Percentiles rank a stretch among this genome's conserved stretches.
Evolutionary conservation across 2,888 invertebrate species (phyloP).

Genomic region (Ectemnius lituratus): DNA sequence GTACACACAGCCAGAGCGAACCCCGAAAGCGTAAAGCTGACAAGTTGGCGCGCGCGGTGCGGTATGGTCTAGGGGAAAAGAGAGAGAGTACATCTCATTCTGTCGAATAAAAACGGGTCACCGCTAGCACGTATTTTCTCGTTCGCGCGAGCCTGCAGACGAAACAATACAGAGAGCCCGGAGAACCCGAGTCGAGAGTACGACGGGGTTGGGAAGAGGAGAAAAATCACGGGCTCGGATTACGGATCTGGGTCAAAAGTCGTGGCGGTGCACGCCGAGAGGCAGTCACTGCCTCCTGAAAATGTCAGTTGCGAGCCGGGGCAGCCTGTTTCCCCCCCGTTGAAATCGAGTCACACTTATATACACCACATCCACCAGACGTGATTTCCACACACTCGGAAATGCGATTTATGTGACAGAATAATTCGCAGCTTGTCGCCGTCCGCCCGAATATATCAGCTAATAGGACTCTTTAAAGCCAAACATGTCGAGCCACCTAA

Average conservation of each 20-base stretch:
- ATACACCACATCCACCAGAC: conserved; percentile 8
- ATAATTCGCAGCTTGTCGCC: too few species aligned
- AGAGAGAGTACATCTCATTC: neutral
- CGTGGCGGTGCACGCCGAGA: neutral
- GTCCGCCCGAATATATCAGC: too few species aligned
- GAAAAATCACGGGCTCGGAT: conserved; percentile 9
- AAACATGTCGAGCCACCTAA: too few species aligned
- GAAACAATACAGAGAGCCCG: neutral
- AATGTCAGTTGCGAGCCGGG: neutral
- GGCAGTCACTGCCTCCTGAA: conserved; percentile 2
- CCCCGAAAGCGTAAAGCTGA: too few species aligned
- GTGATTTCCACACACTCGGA: neutral
- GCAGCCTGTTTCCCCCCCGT: neutral
- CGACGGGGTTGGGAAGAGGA: neutral
- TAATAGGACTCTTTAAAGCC: too few species aligned
- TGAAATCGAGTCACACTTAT: conserved; percentile 6
- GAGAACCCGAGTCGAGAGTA: too few species aligned
- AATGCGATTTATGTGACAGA: too few species aligned
- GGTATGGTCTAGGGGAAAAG: neutral
- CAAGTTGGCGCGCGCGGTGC: too few species aligned
- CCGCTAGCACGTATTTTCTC: too few species aligned
- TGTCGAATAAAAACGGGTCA: conserved; percentile 3
- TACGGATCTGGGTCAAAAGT: conserved; percentile 15
- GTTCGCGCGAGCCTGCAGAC: neutral
- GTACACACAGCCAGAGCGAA: too few species aligned